These are phyloP conservation scores for Hypomesus transpacificus DNA, from an alignment of 2,113 vertebrate genomes.

Conservation along the genomic window DNA sequence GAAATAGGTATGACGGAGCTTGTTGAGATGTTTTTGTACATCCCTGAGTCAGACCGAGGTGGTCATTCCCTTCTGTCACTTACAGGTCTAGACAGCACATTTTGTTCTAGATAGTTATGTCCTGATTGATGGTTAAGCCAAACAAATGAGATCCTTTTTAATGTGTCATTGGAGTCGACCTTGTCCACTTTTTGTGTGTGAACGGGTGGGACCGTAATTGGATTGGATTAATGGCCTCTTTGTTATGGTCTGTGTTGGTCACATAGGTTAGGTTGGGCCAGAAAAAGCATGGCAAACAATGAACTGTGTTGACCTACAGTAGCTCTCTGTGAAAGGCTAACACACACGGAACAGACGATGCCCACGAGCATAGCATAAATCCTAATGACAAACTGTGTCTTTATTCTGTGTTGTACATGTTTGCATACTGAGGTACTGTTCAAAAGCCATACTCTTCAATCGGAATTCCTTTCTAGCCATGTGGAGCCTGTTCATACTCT, in stretches of 20 bases:
- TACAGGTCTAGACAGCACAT: neutral
- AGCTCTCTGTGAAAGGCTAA: neutral
- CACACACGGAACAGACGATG: neutral
- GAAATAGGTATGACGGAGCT: neutral
- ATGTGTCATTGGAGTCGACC: neutral
- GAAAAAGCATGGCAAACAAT: constrained; percentile 2
- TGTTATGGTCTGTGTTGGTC: constrained; percentile 6
- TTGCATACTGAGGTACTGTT: neutral
- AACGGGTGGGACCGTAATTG: neutral
- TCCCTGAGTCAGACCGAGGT: neutral
- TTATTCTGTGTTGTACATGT: neutral
- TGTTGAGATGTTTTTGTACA: neutral
- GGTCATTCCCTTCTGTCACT: neutral
- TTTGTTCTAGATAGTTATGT: neutral
- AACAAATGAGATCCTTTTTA: neutral
- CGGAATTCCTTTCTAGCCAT: neutral
- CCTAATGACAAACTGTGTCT: neutral
- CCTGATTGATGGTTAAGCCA: neutral
- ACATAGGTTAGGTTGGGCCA: constrained; percentile 2
- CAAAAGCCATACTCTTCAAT: neutral
- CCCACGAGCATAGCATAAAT: neutral
- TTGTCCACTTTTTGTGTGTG: constrained; percentile 3
- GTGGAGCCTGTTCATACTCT: neutral
- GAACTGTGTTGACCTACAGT: constrained; percentile 5
- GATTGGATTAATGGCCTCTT: constrained; percentile 9